Evolutionary conservation across 2,797 vertebrate species (phyloP), one percentile per base, ranked within the genome.

Genomic region (Ptychadena robeensis): DNA sequence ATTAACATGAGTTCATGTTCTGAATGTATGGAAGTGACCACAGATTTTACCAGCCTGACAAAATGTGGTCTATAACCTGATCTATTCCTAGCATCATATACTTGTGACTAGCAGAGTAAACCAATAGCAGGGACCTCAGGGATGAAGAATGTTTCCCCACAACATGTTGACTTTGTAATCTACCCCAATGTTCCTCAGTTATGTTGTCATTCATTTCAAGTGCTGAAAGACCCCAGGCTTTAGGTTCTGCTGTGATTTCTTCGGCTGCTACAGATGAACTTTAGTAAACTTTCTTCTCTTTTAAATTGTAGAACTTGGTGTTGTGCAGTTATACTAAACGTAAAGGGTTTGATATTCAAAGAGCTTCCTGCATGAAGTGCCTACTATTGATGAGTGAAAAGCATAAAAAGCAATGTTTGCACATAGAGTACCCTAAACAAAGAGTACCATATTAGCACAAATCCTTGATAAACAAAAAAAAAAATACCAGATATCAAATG

Each of bases 81-180:
- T 88, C 71, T 86, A 37, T 75, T 80, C 88, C 88, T 82, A 15
- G 18, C 85, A 87, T 86, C 73, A 85, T 86, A 82, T 88, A 77
- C 0, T 86, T 70, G 85, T 90, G 88, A 91, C 86, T 90, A 65
- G 82, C 88, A 80, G 82, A 83, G 77, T 86, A 81, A 85, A 83
- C 86, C 88, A 90, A 87, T 88, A 88, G 87, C 85, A 86, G 4
- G 85, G 76, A 87, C 85, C 88, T 88, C 86, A 66, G 85, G 87
- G 86, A 34, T 81, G 88, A 86, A 87, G 87, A 83, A 79, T 89
- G 83, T 82, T 77, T 87, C 85, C 88, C 90, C 86, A 83, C 87
- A 82, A 80, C 87, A 57, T 76, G 83, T 90, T 67, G 69, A 0
- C 87, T 88, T 85, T 85, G 65, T 81, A 79, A 79, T 84, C 68